Percentiles rank a stretch among this genome's conserved stretches.
phyloP scores from a whole-genome alignment of 2,797 vertebrate species.

The Lemur catta region DNA sequence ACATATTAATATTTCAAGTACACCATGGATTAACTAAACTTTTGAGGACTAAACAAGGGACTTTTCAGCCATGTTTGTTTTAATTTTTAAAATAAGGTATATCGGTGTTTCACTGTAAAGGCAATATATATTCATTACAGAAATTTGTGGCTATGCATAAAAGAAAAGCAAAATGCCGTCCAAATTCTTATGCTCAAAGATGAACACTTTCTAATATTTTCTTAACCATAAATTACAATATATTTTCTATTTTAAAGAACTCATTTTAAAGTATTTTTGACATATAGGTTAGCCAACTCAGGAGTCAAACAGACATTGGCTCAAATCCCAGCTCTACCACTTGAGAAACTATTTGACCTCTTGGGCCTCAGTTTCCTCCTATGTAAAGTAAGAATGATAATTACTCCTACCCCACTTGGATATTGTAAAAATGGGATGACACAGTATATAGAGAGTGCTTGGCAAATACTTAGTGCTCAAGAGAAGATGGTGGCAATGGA shows the following conservation, averaged over 20 bases:
- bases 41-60: not conserved
- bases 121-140: not conserved
- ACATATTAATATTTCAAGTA: not conserved
- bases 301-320: not conserved
- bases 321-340: not conserved
- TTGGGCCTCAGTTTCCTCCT: not conserved
- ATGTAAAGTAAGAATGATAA: not conserved
- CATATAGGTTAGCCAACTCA: not conserved
- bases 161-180: not conserved
- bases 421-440: not conserved
- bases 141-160: not conserved
- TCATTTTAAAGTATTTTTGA: not conserved
- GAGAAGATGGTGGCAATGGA: not conserved
- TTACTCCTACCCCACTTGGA: not conserved
- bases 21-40: not conserved
- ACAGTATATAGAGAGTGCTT: not conserved
- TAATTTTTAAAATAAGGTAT: conserved; percentile 16
- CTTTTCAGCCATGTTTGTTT: not conserved
- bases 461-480: not conserved
- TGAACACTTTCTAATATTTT: not conserved
- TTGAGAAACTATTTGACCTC: not conserved
- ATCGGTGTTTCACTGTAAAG: not conserved
- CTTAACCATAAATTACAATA: not conserved
- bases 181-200: not conserved
- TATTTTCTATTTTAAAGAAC: not conserved